These are phyloP conservation scores for Acanthiza pusilla DNA, from an alignment of 2,797 vertebrate species.

Conservation along the genomic window DNA sequence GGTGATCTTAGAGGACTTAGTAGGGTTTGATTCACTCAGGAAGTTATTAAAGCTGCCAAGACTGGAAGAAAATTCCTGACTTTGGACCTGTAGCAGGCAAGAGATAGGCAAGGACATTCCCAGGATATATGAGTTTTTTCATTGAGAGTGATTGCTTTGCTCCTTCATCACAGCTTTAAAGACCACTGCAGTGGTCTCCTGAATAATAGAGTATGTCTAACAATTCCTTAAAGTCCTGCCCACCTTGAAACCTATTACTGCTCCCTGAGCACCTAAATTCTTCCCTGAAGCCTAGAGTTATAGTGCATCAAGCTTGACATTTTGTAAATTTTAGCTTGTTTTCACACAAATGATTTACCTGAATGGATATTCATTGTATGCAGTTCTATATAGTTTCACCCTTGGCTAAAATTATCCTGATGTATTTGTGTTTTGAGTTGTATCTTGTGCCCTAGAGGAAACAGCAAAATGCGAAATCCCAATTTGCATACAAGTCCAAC, in stretches of 20 bases:
- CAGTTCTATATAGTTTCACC: background rate
- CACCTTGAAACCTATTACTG: rapidly evolving
- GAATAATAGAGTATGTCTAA: background rate
- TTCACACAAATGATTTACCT: background rate
- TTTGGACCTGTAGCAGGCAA: background rate
- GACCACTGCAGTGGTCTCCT: background rate
- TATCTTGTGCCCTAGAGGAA: background rate
- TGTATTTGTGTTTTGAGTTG: background rate
- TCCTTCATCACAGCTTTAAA: background rate
- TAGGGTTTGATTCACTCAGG: background rate
- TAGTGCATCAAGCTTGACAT: background rate
- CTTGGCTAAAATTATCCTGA: background rate
- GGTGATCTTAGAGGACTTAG: background rate
- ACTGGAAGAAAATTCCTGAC: background rate
- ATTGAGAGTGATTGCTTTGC: background rate
- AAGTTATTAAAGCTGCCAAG: background rate
- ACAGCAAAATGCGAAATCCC: background rate
- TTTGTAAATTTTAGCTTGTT: background rate
- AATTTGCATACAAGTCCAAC: background rate
- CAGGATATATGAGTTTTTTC: background rate
- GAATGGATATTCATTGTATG: background rate
- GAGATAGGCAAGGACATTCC: background rate
- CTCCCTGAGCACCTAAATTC: background rate
- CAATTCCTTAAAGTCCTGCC: background rate
- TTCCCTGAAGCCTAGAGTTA: background rate